phyloP scores from a whole-genome alignment of 2,113 vertebrate genomes.

The Lagopus muta region DNA sequence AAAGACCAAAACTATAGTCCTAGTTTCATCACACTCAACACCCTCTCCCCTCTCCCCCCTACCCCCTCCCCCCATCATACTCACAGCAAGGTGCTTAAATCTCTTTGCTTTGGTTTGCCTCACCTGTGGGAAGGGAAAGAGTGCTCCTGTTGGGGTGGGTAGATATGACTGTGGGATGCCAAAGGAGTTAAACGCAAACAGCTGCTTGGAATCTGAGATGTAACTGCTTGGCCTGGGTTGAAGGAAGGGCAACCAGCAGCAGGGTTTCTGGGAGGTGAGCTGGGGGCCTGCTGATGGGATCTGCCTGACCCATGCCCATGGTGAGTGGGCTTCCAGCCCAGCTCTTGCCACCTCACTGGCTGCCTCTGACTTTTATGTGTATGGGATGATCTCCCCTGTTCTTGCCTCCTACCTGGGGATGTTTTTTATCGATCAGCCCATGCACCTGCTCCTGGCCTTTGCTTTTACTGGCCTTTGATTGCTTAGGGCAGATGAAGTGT shows the following conservation, averaged over 20 bases:
- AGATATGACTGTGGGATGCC: not conserved
- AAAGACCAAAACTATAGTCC: not conserved
- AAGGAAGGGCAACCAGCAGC: not conserved
- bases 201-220: not conserved
- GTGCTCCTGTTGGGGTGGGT: not conserved
- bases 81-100: not conserved
- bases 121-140: not conserved
- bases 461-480: not conserved
- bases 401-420: not conserved
- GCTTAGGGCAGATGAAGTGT: not conserved
- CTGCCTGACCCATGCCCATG: not conserved
- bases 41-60: no score
- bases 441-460: not conserved
- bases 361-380: not conserved
- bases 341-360: not conserved
- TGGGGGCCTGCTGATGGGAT: not conserved
- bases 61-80: fast-evolving
- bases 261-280: not conserved
- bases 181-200: not conserved
- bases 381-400: not conserved
- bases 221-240: not conserved
- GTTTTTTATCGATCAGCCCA: not conserved
- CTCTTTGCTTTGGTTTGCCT: not conserved
- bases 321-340: not conserved
- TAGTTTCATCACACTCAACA: not conserved